Evolutionary conservation across 1,140 invertebrate species (phyloP).

Genomic region (Melitaea cinxia): DNA sequence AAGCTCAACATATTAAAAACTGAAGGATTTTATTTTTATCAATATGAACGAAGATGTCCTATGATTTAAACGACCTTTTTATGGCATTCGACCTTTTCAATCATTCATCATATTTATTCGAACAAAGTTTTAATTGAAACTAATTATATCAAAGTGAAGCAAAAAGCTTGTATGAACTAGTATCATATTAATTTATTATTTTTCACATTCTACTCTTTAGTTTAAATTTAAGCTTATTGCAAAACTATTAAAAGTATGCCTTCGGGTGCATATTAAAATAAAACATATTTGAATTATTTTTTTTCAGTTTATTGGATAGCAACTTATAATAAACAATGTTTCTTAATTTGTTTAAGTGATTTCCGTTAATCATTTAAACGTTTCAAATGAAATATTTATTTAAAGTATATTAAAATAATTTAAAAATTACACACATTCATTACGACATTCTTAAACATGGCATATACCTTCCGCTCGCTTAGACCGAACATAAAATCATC

Average conservation of each 20-base stretch:
- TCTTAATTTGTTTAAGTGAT: too few relatives aligned
- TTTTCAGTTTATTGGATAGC: not conserved
- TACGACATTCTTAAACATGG: too few relatives aligned
- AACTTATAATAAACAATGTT: too few relatives aligned
- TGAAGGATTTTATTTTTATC: too few relatives aligned
- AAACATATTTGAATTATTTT: not conserved
- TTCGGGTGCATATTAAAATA: not conserved
- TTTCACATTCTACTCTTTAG: constrained; percentile 1
- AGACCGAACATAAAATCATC: too few relatives aligned
- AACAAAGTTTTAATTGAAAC: constrained; percentile 5
- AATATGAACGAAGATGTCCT: not conserved
- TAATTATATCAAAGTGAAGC: not conserved
- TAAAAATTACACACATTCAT: too few relatives aligned
- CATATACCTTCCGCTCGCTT: too few relatives aligned
- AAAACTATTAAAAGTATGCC: not conserved
- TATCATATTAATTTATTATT: constrained; percentile 2
- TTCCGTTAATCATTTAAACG: too few relatives aligned
- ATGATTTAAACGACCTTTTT: not conserved
- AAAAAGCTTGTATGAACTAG: not conserved
- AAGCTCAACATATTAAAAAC: too few relatives aligned
- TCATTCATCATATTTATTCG: not conserved
- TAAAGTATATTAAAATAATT: too few relatives aligned
- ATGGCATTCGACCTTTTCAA: not conserved
- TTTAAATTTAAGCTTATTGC: not conserved
- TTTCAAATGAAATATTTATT: too few relatives aligned